These are phyloP conservation scores for Ophion obscuratus DNA, from an alignment of 2,888 invertebrate genomes.

Conservation along the genomic window DNA sequence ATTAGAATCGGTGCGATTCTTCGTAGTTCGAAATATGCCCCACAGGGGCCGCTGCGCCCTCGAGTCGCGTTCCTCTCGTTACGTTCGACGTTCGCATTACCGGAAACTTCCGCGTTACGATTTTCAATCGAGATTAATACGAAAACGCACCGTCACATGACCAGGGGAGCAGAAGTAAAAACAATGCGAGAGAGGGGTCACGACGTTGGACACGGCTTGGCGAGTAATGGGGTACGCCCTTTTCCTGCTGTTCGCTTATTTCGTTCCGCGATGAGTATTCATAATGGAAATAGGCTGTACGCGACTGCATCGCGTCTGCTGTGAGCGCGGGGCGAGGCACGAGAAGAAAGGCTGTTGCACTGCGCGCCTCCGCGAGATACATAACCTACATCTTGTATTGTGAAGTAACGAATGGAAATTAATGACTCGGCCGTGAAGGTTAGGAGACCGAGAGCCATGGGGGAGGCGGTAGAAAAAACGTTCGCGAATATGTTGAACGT, in stretches of 20 bases:
- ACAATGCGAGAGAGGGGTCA: conserved; percentile 22
- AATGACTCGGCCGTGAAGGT: background rate
- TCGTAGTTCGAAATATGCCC: no score
- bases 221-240: conserved; percentile 54
- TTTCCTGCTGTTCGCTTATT: conserved; percentile 58
- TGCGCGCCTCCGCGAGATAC: background rate
- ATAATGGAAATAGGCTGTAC: conserved; percentile 28
- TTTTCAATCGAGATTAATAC: conserved; percentile 17
- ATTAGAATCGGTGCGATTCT: no score
- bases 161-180: background rate
- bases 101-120: background rate
- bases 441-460: background rate
- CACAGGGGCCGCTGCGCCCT: no score
- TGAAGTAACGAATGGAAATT: background rate
- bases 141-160: conserved; percentile 6
- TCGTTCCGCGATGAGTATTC: conserved; percentile 53
- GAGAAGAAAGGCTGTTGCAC: conserved; percentile 34
- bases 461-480: background rate
- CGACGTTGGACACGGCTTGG: conserved; percentile 43
- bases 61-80: no score
- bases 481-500: no score
- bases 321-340: conserved; percentile 15
- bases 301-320: conserved; percentile 20
- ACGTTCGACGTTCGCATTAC: no score
- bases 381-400: conserved; percentile 19